Evolutionary conservation across 2,113 vertebrate species (phyloP).

Genomic region (Microtus montanus): DNA sequence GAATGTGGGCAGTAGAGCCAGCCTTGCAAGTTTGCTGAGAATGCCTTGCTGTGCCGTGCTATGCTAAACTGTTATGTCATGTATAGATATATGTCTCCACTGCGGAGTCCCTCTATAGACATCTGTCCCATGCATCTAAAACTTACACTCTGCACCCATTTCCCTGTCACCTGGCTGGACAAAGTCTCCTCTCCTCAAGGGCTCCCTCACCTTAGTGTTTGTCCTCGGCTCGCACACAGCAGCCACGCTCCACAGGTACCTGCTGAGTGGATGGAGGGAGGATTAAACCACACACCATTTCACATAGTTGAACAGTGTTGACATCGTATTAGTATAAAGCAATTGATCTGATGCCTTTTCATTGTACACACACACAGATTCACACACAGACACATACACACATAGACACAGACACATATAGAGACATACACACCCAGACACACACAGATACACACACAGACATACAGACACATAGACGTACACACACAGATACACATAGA

Average conservation of each 20-base stretch:
- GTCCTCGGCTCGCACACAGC: not conserved
- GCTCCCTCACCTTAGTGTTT: too few relatives aligned
- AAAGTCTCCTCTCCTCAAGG: not conserved
- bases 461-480: not conserved
- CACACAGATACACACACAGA: not conserved
- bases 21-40: not conserved
- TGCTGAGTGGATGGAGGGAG: not conserved
- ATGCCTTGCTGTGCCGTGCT: too few relatives aligned
- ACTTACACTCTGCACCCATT: not conserved
- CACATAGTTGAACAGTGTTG: not conserved
- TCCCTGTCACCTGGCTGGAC: not conserved
- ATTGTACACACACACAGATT: not conserved
- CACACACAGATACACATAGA: too few relatives aligned
- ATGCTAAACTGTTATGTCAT: not conserved
- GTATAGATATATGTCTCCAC: not conserved
- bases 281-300: not conserved
- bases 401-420: not conserved
- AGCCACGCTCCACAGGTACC: not conserved
- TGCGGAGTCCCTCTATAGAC: not conserved
- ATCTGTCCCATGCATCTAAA: not conserved
- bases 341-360: not conserved
- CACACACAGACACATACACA: not conserved
- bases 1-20: not conserved
- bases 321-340: not conserved
- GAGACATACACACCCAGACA: too few relatives aligned